Percentiles rank a stretch among this genome's conserved stretches.
These are phyloP conservation scores for Porites rus DNA, from an alignment of 92 coral and sea anemone species.

Conservation along the genomic window DNA sequence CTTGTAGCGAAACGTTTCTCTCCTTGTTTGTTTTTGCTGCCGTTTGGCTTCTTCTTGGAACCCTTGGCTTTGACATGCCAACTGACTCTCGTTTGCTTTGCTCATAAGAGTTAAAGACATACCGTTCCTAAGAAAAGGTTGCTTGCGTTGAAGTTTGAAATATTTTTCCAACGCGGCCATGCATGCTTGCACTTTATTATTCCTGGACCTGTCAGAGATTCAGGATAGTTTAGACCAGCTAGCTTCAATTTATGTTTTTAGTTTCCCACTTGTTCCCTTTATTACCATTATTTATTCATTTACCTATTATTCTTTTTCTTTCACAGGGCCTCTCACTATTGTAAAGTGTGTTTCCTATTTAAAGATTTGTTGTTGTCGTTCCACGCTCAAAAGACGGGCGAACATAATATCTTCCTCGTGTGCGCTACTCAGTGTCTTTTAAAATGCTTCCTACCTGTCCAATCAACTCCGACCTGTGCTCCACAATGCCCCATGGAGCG, in stretches of 20 bases:
- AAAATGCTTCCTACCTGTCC: constrained; percentile 53
- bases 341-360: too few species aligned
- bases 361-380: too few species aligned
- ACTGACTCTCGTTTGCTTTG: constrained; percentile 27
- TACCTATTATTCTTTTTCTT: too few species aligned
- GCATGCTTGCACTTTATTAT: constrained; percentile 17
- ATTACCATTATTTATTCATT: too few species aligned
- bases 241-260: too few species aligned
- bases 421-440: too few species aligned
- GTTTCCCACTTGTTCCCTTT: too few species aligned
- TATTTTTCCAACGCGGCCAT: constrained; percentile 22
- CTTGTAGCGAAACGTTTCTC: not conserved
- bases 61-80: constrained; percentile 17
- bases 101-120: constrained; percentile 14
- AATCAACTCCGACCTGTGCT: constrained; percentile 71
- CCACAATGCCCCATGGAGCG: constrained; percentile 90
- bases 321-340: too few species aligned
- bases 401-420: too few species aligned
- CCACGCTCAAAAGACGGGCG: too few species aligned
- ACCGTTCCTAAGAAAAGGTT: constrained; percentile 55
- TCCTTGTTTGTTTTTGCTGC: not conserved
- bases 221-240: too few species aligned
- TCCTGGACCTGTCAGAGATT: not conserved
- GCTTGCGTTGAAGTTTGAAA: constrained; percentile 61
- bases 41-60: constrained; percentile 8